Percentiles rank a stretch among this genome's conserved stretches.
Evolutionary conservation across 1,140 invertebrate species (phyloP).

Genomic region (Diploscapter pachys): DNA sequence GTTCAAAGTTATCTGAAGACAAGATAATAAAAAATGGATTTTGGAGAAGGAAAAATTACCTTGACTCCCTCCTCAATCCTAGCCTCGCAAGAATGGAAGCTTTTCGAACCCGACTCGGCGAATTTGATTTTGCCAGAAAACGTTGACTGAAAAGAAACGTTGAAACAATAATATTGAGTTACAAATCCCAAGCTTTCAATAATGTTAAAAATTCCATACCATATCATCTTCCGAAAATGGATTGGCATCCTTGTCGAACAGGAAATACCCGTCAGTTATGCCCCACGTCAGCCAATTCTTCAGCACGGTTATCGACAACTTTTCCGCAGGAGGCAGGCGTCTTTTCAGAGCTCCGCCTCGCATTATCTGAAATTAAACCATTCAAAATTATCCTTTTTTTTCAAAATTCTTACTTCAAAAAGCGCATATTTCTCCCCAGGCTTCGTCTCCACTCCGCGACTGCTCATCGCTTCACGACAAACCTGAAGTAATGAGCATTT

Average conservation of each 20-base stretch:
- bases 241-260: constrained; percentile 36
- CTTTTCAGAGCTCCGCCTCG: constrained; percentile 37
- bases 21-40: constrained; percentile 16
- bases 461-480: constrained; percentile 23
- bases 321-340: constrained; percentile 38
- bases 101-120: constrained; percentile 47
- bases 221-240: constrained; percentile 25
- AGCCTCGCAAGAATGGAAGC: constrained; percentile 45
- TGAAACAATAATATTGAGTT: neutral
- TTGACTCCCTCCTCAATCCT: constrained; percentile 44
- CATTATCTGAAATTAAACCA: neutral
- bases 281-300: constrained; percentile 48
- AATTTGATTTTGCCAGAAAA: constrained; percentile 52
- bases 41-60: constrained; percentile 21
- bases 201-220: constrained; percentile 11
- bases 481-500: neutral
- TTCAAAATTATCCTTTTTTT: neutral
- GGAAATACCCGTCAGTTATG: constrained; percentile 32
- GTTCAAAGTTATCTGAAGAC: constrained; percentile 35
- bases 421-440: constrained; percentile 29
- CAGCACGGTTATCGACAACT: constrained; percentile 42
- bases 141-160: constrained; percentile 41
- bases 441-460: constrained; percentile 18
- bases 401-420: constrained; percentile 32
- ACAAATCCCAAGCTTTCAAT: neutral